Conservation (phyloP, 2,888 invertebrate species). For the Callimorpha dominula region DNA sequence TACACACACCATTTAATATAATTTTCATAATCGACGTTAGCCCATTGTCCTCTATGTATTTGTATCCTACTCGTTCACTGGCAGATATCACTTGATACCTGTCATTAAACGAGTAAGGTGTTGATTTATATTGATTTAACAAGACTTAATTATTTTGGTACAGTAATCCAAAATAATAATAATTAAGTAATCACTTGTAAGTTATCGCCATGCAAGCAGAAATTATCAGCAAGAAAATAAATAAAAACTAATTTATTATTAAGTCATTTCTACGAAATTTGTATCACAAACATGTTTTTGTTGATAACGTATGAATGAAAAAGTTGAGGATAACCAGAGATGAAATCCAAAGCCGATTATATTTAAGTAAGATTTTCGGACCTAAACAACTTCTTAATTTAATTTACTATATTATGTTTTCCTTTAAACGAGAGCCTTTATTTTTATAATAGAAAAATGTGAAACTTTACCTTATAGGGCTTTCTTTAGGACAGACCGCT, state of each 20-base stretch:
- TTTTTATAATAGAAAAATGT: not conserved
- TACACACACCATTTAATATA: no score
- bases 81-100: no score
- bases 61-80: no score
- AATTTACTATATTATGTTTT: conserved; percentile 2
- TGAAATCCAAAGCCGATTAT: not conserved
- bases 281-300: not conserved
- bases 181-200: not conserved
- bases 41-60: no score
- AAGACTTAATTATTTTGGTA: not conserved
- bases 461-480: not conserved
- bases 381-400: conserved; percentile 10
- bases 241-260: not conserved
- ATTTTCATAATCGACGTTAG: no score
- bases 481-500: not conserved
- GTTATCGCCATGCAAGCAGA: not conserved
- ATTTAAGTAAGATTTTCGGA: conserved; percentile 1
- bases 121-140: no score
- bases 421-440: not conserved
- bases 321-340: conserved; percentile 8
- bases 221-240: not conserved
- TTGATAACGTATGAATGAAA: conserved; percentile 2
- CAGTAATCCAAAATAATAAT: not conserved
- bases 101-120: no score
- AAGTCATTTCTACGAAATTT: conserved; percentile 6